A percentile compares a stretch with the other conserved stretches of the same genome.
These are phyloP conservation scores for Schizaphis graminum DNA, from an alignment of 2,888 invertebrate genomes.

Conservation along the genomic window DNA sequence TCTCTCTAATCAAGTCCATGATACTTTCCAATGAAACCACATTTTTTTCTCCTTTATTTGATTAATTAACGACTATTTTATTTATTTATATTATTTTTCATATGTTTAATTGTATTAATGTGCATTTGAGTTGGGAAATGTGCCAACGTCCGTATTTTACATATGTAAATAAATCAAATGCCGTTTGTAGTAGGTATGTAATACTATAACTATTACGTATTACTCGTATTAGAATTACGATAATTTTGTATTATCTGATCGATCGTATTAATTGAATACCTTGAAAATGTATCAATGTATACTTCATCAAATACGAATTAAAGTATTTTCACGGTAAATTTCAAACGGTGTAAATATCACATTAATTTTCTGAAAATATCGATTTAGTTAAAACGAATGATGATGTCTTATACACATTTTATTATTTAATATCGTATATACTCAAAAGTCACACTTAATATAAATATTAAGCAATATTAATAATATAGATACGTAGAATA, in stretches of 20 bases:
- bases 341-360: neutral
- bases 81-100: neutral
- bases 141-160: neutral
- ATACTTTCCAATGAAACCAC: neutral
- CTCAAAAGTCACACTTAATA: neutral
- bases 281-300: neutral
- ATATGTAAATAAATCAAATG: neutral
- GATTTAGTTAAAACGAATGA: neutral
- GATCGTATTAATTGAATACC: neutral
- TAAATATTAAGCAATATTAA: neutral
- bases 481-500: neutral
- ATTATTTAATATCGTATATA: neutral
- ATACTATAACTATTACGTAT: neutral
- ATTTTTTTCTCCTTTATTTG: neutral
- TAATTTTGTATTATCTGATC: neutral
- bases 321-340: neutral
- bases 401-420: neutral
- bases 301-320: neutral
- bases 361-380: neutral
- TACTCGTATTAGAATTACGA: neutral
- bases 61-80: neutral
- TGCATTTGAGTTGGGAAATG: neutral
- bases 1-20: neutral
- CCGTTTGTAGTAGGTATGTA: neutral
- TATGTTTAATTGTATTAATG: neutral